Evolutionary conservation across 2,888 invertebrate species (phyloP).

Genomic region (Ceramica pisi): DNA sequence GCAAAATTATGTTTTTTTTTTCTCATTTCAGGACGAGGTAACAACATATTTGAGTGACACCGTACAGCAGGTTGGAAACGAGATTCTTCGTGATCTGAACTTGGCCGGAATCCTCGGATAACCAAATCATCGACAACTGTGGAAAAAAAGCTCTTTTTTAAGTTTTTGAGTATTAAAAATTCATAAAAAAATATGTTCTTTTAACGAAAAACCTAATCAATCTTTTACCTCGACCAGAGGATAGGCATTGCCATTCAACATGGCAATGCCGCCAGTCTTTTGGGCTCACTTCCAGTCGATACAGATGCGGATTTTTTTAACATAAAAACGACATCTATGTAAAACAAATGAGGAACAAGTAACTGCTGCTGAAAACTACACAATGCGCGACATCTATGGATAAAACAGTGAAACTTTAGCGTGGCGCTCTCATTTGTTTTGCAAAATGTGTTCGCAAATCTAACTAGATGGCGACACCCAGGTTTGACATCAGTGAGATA

Average conservation of each 20-base stretch:
- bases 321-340: slow-evolving; percentile 33
- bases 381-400: slow-evolving; percentile 34
- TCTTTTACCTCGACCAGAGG: too few relatives aligned
- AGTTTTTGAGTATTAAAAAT: too few relatives aligned
- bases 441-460: background rate
- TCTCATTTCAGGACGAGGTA: slow-evolving; percentile 74
- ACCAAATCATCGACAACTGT: background rate
- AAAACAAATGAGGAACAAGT: background rate
- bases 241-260: too few relatives aligned
- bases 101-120: slow-evolving; percentile 66
- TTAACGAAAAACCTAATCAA: background rate
- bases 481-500: too few relatives aligned
- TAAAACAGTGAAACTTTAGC: background rate
- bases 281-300: too few relatives aligned
- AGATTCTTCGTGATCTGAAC: slow-evolving; percentile 73
- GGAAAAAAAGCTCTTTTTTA: background rate
- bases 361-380: background rate
- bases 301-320: too few relatives aligned
- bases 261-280: too few relatives aligned
- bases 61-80: slow-evolving; percentile 72
- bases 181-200: background rate
- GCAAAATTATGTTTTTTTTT: background rate
- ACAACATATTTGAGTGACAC: slow-evolving; percentile 70
- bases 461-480: slow-evolving; percentile 31
- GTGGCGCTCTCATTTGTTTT: background rate